phyloP scores from a whole-genome alignment of 1,140 invertebrate species.

The Prorops nasuta region DNA sequence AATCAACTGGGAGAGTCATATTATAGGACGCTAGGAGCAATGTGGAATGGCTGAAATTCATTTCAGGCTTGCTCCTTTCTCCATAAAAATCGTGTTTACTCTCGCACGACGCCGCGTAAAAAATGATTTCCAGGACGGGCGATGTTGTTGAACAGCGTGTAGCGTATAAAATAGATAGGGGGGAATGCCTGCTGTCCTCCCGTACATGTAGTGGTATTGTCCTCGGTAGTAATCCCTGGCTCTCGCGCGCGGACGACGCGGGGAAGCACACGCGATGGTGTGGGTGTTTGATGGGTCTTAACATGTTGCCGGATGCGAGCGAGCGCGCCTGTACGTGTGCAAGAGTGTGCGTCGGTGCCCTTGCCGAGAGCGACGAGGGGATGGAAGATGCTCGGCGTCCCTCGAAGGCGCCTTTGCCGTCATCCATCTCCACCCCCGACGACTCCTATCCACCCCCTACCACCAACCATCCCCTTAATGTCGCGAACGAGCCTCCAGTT shows the following conservation, averaged over 20 bases:
- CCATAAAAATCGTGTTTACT: no score
- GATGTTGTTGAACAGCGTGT: neutral
- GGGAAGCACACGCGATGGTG: no score
- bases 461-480: neutral
- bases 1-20: no score
- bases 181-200: neutral
- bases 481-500: neutral
- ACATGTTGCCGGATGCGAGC: no score
- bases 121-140: neutral
- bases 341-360: neutral
- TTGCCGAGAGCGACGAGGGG: slow-evolving; percentile 20
- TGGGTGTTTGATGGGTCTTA: no score
- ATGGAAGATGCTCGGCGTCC: slow-evolving; percentile 35
- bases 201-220: no score
- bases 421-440: slow-evolving; percentile 33
- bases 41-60: no score
- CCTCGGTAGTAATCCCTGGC: no score
- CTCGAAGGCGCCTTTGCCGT: slow-evolving; percentile 36
- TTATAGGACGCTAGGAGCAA: no score
- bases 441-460: slow-evolving; percentile 19
- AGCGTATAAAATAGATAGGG: neutral
- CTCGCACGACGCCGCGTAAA: no score
- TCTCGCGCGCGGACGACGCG: no score
- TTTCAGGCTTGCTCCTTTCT: no score
- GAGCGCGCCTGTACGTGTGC: neutral